Conservation (phyloP, 2,113 vertebrate genomes). For the Gasterosteus aculeatus region DNA sequence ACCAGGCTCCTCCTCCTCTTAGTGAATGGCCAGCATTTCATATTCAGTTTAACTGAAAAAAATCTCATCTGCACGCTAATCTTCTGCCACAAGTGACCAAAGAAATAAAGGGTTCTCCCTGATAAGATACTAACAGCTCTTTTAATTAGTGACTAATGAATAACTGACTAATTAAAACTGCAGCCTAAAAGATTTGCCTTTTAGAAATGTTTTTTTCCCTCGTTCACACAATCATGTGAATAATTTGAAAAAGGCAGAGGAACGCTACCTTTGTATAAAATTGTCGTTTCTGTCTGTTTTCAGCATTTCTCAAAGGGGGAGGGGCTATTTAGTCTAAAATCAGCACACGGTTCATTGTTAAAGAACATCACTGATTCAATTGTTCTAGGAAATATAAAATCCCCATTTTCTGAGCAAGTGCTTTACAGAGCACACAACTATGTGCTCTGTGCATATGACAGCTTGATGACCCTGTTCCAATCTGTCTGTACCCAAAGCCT, state of each 20-base stretch:
- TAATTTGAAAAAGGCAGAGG: background rate
- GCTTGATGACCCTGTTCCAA: conserved; percentile 22
- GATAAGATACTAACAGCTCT: background rate
- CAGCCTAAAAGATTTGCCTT: background rate
- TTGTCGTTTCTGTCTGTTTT: background rate
- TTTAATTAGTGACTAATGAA: background rate
- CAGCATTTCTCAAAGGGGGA: background rate
- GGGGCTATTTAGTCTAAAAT: background rate
- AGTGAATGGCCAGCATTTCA: background rate
- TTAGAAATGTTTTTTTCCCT: background rate
- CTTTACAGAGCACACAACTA: background rate
- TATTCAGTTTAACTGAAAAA: background rate
- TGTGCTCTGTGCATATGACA: background rate
- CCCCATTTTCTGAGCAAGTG: background rate
- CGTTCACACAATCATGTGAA: background rate
- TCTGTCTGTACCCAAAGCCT: conserved; percentile 55
- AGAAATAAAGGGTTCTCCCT: background rate
- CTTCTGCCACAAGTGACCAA: background rate
- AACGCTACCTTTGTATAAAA: conserved; percentile 16
- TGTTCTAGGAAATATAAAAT: background rate
- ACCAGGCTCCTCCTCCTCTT: background rate
- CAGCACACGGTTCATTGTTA: background rate
- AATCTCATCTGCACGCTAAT: background rate
- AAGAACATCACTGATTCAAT: conserved; percentile 3
- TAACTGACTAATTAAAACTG: background rate